Percentiles rank a stretch among this genome's conserved stretches.
Conservation (phyloP, 2,113 vertebrate species). For the Romanogobio albipinnatus region DNA sequence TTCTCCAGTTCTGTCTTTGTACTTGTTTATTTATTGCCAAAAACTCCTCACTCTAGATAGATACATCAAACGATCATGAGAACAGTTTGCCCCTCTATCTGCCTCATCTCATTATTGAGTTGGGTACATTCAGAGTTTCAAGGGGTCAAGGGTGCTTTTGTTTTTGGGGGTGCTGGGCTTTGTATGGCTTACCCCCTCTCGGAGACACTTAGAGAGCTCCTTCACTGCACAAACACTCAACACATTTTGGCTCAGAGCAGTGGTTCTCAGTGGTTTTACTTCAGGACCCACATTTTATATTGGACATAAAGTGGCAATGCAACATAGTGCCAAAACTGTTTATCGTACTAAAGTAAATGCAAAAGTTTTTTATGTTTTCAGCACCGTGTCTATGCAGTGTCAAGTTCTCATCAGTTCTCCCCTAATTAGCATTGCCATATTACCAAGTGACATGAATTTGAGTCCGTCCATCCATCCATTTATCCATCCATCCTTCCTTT, state of each 20-base stretch:
- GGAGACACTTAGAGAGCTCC: conserved; percentile 33
- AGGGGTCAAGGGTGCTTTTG: conserved; percentile 53
- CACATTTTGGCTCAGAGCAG: conserved; percentile 11
- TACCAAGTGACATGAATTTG: background rate
- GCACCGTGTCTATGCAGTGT: background rate
- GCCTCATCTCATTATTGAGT: background rate
- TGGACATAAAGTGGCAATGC: background rate
- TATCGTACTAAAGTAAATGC: background rate
- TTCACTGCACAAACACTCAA: conserved; percentile 45
- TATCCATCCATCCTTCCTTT: background rate
- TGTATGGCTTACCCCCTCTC: conserved; percentile 28
- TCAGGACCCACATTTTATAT: background rate
- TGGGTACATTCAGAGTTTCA: conserved; percentile 35
- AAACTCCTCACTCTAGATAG: conserved; percentile 41
- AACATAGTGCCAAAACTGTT: background rate
- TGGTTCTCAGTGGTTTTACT: background rate
- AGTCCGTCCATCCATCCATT: background rate
- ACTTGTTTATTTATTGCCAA: conserved; percentile 4
- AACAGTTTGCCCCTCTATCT: conserved; percentile 32
- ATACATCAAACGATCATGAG: conserved; percentile 43
- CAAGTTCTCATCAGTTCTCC: background rate
- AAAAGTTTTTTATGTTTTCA: background rate
- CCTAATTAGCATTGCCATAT: background rate
- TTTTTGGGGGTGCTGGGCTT: conserved; percentile 43
- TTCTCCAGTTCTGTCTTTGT: conserved; percentile 17